Conservation (phyloP, 2,888 invertebrate species). For the Euclidia mi region DNA sequence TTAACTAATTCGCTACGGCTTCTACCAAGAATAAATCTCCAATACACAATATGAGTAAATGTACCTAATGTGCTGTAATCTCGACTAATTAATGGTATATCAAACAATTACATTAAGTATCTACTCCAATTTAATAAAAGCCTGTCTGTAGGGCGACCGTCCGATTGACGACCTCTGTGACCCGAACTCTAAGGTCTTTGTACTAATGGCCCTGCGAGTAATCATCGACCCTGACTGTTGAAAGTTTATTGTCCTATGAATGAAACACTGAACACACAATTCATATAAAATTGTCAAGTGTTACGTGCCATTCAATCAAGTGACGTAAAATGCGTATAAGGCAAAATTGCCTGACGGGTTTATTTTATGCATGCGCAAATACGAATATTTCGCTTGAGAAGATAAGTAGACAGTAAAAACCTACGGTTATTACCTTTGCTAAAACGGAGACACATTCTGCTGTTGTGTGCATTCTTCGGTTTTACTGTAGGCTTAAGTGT, state of each 20-base stretch:
- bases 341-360: constrained; percentile 52
- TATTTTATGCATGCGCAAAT: constrained; percentile 56
- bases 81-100: constrained; percentile 12
- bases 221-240: constrained; percentile 52
- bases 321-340: constrained; percentile 52
- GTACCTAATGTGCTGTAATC: constrained; percentile 6
- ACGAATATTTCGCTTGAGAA: constrained; percentile 35
- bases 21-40: constrained; percentile 4
- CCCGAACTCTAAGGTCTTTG: constrained; percentile 60
- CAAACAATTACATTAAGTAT: constrained; percentile 22
- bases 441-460: constrained; percentile 15
- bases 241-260: constrained; percentile 59
- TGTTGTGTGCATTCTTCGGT: constrained; percentile 13
- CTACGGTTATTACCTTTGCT: constrained; percentile 24
- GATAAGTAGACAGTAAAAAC: constrained; percentile 33
- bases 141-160: constrained; percentile 46
- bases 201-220: constrained; percentile 53
- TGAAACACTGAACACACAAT: constrained; percentile 55
- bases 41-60: neutral
- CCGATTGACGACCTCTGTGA: constrained; percentile 54
- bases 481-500: constrained; percentile 12
- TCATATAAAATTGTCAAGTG: constrained; percentile 61
- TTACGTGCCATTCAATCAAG: constrained; percentile 63
- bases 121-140: constrained; percentile 42
- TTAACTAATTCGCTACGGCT: constrained; percentile 33